Conservation (phyloP, 2,113 vertebrate species). For the Siniperca knerii region DNA sequence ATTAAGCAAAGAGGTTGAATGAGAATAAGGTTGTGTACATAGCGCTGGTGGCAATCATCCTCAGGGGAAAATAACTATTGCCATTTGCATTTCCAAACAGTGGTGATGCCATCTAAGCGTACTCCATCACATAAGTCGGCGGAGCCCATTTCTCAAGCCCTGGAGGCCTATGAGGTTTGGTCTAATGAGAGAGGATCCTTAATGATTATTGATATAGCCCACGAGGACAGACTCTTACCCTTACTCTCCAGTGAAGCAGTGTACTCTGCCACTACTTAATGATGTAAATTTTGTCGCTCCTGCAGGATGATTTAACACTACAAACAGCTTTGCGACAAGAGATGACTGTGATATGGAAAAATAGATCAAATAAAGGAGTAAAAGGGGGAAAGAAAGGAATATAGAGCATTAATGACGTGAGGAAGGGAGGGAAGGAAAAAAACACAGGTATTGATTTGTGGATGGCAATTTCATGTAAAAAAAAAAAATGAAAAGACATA, state of each 20-base stretch:
- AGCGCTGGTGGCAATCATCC: slow-evolving; percentile 47
- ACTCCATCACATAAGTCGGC: slow-evolving; percentile 63
- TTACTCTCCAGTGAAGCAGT: slow-evolving; percentile 48
- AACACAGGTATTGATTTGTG: slow-evolving; percentile 2
- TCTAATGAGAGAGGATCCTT: slow-evolving; percentile 78
- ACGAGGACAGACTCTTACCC: slow-evolving; percentile 59
- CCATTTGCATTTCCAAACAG: slow-evolving; percentile 76
- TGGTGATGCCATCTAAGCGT: slow-evolving; percentile 47
- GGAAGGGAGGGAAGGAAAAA: not conserved
- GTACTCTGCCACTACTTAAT: slow-evolving; percentile 69
- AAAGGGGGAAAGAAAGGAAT: not conserved
- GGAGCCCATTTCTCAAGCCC: slow-evolving; percentile 62
- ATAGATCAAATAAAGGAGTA: slow-evolving; percentile 18
- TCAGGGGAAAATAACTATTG: slow-evolving; percentile 58
- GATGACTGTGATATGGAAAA: slow-evolving; percentile 33
- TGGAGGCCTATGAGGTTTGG: slow-evolving; percentile 55
- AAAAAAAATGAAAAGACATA: not conserved
- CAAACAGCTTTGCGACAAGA: slow-evolving; percentile 58
- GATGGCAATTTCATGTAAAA: not conserved
- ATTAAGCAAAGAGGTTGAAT: slow-evolving; percentile 71
- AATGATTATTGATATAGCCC: slow-evolving; percentile 81
- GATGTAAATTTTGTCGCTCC: slow-evolving; percentile 72
- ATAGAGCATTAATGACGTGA: slow-evolving; percentile 10
- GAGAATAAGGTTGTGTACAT: slow-evolving; percentile 58
- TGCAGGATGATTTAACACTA: slow-evolving; percentile 63